These are phyloP conservation scores for Dione vanillae DNA, from an alignment of 2,888 invertebrate species.

Conservation along the genomic window DNA sequence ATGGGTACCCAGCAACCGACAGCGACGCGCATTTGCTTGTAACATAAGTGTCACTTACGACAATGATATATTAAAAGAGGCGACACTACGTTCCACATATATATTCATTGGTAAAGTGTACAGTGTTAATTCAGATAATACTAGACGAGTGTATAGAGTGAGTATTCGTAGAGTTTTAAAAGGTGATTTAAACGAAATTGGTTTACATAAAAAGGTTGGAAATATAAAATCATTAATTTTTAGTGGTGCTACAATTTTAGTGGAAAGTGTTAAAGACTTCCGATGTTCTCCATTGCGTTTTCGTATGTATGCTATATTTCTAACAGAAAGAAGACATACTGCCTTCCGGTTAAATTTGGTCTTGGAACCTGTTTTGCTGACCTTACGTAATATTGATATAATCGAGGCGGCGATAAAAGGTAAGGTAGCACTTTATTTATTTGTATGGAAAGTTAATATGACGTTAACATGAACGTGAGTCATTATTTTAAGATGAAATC, in stretches of 20 bases:
- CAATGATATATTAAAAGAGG: conserved; percentile 65
- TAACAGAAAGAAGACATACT: conserved; percentile 60
- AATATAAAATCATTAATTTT: conserved; percentile 64
- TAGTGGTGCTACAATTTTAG: conserved; percentile 69
- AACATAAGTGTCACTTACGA: conserved; percentile 60
- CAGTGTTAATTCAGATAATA: conserved; percentile 58
- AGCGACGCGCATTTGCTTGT: conserved; percentile 54
- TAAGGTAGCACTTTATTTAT: conserved; percentile 51
- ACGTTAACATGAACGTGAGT: not conserved
- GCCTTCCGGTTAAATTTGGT: conserved; percentile 61
- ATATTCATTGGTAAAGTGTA: conserved; percentile 76
- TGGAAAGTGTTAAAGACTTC: conserved; percentile 58
- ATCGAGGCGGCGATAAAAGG: conserved; percentile 76
- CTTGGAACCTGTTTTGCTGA: conserved; percentile 69
- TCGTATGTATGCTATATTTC: conserved; percentile 72
- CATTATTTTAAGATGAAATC: conserved; percentile 7
- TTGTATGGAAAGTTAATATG: conserved; percentile 28
- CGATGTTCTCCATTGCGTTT: conserved; percentile 64
- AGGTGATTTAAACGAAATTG: conserved; percentile 73
- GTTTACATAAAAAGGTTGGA: conserved; percentile 64
- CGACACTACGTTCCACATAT: conserved; percentile 68
- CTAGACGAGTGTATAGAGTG: conserved; percentile 67
- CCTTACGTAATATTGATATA: conserved; percentile 66
- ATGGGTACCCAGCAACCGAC: conserved; percentile 47
- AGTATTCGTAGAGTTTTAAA: conserved; percentile 74